Conservation (phyloP, 2,113 vertebrate genomes). For the Periophthalmodon schlosseri region DNA sequence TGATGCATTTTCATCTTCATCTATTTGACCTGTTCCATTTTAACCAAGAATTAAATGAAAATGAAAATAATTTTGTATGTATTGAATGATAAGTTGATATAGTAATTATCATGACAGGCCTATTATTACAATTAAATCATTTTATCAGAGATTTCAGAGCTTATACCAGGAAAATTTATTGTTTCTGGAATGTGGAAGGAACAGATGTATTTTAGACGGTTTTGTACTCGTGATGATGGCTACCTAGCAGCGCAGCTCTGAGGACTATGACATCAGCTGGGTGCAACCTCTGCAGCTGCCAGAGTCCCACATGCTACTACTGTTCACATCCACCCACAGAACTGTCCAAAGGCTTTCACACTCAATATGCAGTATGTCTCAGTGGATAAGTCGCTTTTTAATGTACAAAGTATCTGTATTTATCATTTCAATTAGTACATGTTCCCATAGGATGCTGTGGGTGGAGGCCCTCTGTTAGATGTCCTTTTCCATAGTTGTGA, state of each 20-base stretch:
- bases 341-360: conserved; percentile 19
- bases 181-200: conserved; percentile 40
- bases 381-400: not conserved
- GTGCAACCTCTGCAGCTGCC: conserved; percentile 63
- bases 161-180: conserved; percentile 14
- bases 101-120: too few relatives aligned
- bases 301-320: conserved; percentile 66
- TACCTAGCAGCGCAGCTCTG: conserved; percentile 40
- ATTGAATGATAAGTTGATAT: too few relatives aligned
- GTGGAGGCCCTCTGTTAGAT: not conserved
- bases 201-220: conserved; percentile 41
- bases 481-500: not conserved
- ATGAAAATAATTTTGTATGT: too few relatives aligned
- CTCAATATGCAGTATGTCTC: not conserved
- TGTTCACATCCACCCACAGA: conserved; percentile 47
- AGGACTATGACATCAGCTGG: conserved; percentile 67
- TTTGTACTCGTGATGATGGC: conserved; percentile 28
- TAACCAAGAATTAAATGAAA: conserved; percentile 7
- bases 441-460: not conserved
- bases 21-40: conserved; percentile 15
- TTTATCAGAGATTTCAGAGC: conserved; percentile 20
- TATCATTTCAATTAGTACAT: not conserved
- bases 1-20: conserved; percentile 9
- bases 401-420: not conserved
- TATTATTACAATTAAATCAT: conserved; percentile 8